Evolutionary conservation across 2,888 invertebrate genomes (phyloP), one percentile per base, ranked within the genome.

Genomic region (Gryllus longicercus): DNA sequence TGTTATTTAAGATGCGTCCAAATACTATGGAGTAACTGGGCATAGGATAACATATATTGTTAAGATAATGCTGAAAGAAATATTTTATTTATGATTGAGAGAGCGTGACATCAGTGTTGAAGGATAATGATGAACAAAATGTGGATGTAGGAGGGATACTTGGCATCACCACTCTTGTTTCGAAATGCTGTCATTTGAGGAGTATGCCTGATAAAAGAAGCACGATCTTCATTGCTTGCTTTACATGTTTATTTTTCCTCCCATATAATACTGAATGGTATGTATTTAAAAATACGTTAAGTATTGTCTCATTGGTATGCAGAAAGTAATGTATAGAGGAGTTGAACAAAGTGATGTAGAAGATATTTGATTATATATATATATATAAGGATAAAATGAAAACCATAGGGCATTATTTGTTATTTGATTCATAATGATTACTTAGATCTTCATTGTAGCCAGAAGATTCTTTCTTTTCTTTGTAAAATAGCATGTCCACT

Each of bases 401-500:
- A 50, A 77, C 50, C 18, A 50, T 49, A 77, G 77, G 77, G 77
- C 77, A 77, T 77, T 77, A 77, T 49, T 77, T 77, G 77, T 77
- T 77, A 77, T 77, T n/a, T 25, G n/a, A 77, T 38, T 77, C 49
- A 63, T 63, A 63, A n/a, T 63, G 63, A 63, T 77, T n/a, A n/a
- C 50, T 50, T 77, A 49, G 77, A 77, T 50, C 50, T 49, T 38
- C 18, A 49, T n/a, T 50, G 77, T 50, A 77, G 25, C 14, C 18
- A n/a, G 23, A n/a, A 49, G 50, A 77, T 50, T 49, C 21, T 21
- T 50, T 77, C 50, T 50, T 50, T 50, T 21, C 49, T 77, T 77
- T 50, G 18, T n/a, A 21, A 77, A 74, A 74, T 51, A 63, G 63
- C 63, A 21, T 77, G 51, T 74, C 38, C 50, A 80, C 74, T 63